phyloP scores from a whole-genome alignment of 2,797 vertebrate species.

The Gallinago stenura region DNA sequence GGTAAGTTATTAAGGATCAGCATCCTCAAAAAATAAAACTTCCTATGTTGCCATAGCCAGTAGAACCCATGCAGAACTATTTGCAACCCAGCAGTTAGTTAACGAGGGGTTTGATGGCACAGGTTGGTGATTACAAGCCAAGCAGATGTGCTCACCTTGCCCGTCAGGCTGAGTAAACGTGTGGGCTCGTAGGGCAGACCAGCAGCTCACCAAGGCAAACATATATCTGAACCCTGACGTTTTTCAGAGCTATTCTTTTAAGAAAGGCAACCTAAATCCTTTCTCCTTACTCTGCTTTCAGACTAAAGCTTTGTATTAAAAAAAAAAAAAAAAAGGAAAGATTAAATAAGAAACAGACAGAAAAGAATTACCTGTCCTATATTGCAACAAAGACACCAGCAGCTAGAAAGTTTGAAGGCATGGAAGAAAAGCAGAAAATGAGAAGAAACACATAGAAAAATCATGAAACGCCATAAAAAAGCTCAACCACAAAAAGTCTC shows the following conservation, averaged over 20 bases:
- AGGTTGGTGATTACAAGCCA: background rate
- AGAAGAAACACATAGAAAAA: background rate
- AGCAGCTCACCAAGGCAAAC: background rate
- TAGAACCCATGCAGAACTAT: background rate
- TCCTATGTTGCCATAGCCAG: no score
- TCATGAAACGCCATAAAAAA: background rate
- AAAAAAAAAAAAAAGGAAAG: background rate
- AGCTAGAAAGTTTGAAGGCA: background rate
- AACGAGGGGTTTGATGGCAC: no score
- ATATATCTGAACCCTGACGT: rapidly evolving
- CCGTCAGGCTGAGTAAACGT: background rate
- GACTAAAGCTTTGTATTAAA: background rate
- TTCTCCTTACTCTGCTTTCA: background rate
- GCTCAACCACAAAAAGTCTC: background rate
- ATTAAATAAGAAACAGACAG: background rate
- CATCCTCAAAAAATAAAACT: background rate
- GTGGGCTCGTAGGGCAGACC: background rate
- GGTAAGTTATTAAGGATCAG: background rate
- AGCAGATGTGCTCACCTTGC: rapidly evolving
- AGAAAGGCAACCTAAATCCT: rapidly evolving
- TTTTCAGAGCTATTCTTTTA: background rate
- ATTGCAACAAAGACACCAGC: background rate
- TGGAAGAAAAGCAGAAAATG: background rate
- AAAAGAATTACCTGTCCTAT: background rate
- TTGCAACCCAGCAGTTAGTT: background rate